Evolutionary conservation across 2,888 invertebrate genomes (phyloP), one percentile per base, ranked within the genome.

Genomic region (Serrognathus titanus): DNA sequence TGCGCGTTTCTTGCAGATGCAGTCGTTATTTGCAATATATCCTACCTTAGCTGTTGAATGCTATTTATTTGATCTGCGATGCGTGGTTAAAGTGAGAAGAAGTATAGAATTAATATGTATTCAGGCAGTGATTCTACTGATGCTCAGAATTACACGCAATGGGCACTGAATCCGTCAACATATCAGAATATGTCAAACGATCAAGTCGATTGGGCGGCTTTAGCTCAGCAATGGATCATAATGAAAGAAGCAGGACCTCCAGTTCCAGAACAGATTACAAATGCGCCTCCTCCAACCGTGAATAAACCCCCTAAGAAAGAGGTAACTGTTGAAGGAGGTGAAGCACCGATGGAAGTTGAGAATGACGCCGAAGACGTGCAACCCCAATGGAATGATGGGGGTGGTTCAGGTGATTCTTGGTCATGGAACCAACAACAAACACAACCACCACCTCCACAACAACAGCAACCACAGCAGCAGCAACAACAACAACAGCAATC

Each of bases 141-240:
- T 57, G 75, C 75, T 78, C 83, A 76, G 80, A 86, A 84, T 66
- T 86, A 83, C 79, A 85, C 87, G 69, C 86, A 89, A 71, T 92
- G 92, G 90, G 88, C 92, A 50, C 78, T 92, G 60, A 90, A 92
- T 79, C 92, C 91, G 58, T 83, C 87, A 52, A 85, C 88, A 49
- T 92, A 90, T 77, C 90, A 90, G 79, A 89, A 90, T 77, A 83
- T 92, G 76, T 86, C 89, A 66, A 87, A 87, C 69, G 92, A 90
- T 74, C 85, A 90, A 79, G 96, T 97, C 58, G 97, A 97, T 77
- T 97, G 97, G 97, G 97, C 96, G 9, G 89, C 93, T 35, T 81
- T 97, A 70, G 97, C 97, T 24, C 95, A 97, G 74, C 96, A 97
- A 84, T 97, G 97, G 97, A 97, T 97, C 66, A 92, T 92, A 75